Conservation (phyloP, 2,888 invertebrate genomes). For the Diaperis boleti region DNA sequence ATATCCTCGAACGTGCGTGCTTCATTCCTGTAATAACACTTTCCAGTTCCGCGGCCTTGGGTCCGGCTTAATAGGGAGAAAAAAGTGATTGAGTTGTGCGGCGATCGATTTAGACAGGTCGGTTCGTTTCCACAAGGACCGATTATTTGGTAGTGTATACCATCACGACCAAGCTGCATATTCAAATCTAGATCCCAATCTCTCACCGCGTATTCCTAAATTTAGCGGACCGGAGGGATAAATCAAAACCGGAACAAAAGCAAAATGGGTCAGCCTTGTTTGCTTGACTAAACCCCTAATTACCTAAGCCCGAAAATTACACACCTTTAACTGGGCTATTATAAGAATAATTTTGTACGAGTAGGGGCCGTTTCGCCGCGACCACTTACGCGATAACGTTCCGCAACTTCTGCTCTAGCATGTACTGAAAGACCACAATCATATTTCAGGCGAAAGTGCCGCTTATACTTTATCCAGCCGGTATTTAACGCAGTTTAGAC, state of each 20-base stretch:
- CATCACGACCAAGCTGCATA: too few relatives aligned
- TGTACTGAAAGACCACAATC: background rate
- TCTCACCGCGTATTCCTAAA: too few relatives aligned
- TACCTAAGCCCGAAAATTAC: conserved; percentile 13
- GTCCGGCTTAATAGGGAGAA: too few relatives aligned
- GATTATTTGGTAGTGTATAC: too few relatives aligned
- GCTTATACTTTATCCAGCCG: conserved; percentile 5
- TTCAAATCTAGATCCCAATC: too few relatives aligned
- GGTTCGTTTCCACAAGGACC: too few relatives aligned
- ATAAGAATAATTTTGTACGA: conserved; percentile 14
- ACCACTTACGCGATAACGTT: conserved; percentile 32
- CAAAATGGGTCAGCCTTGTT: background rate
- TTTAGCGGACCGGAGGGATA: background rate
- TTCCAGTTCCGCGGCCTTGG: too few relatives aligned
- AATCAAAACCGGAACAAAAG: background rate
- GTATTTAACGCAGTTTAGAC: conserved; percentile 7
- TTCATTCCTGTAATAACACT: too few relatives aligned
- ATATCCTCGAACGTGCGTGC: background rate
- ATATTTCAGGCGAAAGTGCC: conserved; percentile 4
- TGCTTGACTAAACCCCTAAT: background rate
- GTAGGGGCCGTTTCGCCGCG: conserved; percentile 7
- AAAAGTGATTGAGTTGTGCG: too few relatives aligned
- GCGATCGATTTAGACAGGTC: too few relatives aligned
- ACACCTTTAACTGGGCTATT: conserved; percentile 12
- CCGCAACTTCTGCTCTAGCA: conserved; percentile 14